Evolutionary conservation across 2,797 vertebrate species (phyloP), one percentile per base, ranked within the genome.

Genomic region (Ispidina lecontei): DNA sequence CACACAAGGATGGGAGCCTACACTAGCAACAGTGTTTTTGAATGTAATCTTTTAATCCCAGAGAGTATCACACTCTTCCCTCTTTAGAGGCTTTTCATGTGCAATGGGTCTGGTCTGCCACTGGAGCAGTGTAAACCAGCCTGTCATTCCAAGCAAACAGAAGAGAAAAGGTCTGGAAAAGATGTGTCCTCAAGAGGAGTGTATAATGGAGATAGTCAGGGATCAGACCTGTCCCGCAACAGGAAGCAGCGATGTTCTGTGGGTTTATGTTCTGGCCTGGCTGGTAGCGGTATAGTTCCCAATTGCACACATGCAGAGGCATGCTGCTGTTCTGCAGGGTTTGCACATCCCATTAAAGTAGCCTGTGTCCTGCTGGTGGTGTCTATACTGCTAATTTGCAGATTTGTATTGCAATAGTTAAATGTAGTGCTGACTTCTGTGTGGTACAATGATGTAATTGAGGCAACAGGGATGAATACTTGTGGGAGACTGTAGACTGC

Each of bases 71-170:
- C 10, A 10, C 35, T 91, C 0, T 7, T 29, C 18, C 25, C 1
- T 5, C 28, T 69, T 43, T 25, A 33, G 47, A 31, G 21, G 19
- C 21, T 80, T 29, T 64, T 33, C 46, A 8, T 0, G 0, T 52
- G 18, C 18, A 10, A 1, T 22, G 37, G 12, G 10, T 46, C 8
- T 31, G n/a, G 23, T 41, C 33, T 35, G 21, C 49, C 43, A 5
- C 65, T 54, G 39, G 8, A 37, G 20, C 31, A 39, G 13, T 2
- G 43, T 14, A 23, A 64, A 20, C 23, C 35, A 69, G 18, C 10
- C 63, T 52, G 52, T 25, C 22, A 11, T 28, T 10, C 25, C 52
- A 37, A n/a, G 60, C 39, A 44, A 62, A 25, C 7, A 54, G 69
- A 51, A 55, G 16, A 49, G 65, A 51, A 55, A 19, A 7, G 35